Evolutionary conservation across 2,888 invertebrate genomes (phyloP).

Genomic region (Muschampia plurimacula): DNA sequence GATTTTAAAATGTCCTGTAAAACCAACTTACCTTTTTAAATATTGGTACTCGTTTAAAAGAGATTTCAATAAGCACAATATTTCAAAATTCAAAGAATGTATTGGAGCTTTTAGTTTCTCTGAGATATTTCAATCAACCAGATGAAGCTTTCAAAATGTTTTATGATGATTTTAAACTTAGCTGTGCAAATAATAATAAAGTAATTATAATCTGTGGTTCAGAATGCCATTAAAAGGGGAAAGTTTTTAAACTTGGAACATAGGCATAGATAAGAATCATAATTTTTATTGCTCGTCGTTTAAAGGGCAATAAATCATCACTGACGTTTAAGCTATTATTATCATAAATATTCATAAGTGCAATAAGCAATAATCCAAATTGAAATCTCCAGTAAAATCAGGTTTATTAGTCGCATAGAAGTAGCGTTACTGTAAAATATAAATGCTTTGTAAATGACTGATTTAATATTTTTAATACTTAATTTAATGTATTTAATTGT

Average conservation of each 20-base stretch:
- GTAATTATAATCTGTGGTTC: constrained; percentile 34
- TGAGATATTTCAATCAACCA: no score
- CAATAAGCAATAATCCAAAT: constrained; percentile 63
- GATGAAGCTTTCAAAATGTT: no score
- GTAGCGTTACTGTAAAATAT: constrained; percentile 60
- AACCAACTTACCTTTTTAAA: no score
- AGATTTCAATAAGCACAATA: no score
- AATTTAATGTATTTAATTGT: constrained; percentile 73
- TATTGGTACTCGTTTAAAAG: no score
- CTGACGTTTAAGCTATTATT: constrained; percentile 21
- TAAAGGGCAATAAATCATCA: constrained; percentile 14
- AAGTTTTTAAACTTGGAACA: constrained; percentile 18
- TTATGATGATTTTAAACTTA: constrained; percentile 40
- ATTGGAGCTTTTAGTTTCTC: no score
- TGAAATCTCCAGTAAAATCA: constrained; percentile 50
- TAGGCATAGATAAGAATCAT: constrained; percentile 21
- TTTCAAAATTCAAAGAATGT: no score
- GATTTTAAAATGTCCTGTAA: no score
- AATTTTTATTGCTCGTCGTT: constrained; percentile 6
- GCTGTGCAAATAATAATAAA: constrained; percentile 44
- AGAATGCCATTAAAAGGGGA: constrained; percentile 18
- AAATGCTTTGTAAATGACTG: constrained; percentile 76
- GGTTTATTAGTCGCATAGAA: constrained; percentile 42
- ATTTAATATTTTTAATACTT: constrained; percentile 70
- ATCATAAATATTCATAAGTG: constrained; percentile 51